phyloP scores from a whole-genome alignment of 2,113 vertebrate species.

The Xiphias gladius region DNA sequence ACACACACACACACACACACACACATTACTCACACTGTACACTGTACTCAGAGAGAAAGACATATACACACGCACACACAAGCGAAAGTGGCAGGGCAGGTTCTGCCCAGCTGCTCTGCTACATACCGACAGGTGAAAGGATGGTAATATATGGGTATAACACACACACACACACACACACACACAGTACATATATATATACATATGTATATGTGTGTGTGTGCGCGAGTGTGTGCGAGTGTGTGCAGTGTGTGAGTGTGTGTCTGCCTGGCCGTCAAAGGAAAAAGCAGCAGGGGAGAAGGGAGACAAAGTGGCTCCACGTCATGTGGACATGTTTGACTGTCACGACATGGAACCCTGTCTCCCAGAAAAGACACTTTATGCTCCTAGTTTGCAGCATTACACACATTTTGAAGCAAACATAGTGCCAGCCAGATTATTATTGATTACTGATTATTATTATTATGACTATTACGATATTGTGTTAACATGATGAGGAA shows the following conservation, averaged over 20 bases:
- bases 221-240: background rate
- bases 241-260: constrained; percentile 9
- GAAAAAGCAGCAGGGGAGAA: constrained; percentile 33
- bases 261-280: constrained; percentile 19
- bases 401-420: no score
- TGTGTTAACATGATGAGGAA: no score
- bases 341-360: no score
- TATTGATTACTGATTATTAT: no score
- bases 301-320: constrained; percentile 55
- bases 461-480: no score
- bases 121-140: constrained; percentile 41
- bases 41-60: no score
- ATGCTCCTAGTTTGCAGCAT: no score
- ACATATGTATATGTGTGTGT: background rate
- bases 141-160: background rate
- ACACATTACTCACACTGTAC: no score
- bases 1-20: constrained; percentile 6
- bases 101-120: constrained; percentile 52
- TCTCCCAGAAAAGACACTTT: no score
- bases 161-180: background rate
- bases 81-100: constrained; percentile 52
- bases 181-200: background rate
- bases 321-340: background rate
- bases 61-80: constrained; percentile 25
- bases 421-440: no score